These are phyloP conservation scores for Smithornis capensis DNA, from an alignment of 2,113 vertebrate species.

Conservation along the genomic window DNA sequence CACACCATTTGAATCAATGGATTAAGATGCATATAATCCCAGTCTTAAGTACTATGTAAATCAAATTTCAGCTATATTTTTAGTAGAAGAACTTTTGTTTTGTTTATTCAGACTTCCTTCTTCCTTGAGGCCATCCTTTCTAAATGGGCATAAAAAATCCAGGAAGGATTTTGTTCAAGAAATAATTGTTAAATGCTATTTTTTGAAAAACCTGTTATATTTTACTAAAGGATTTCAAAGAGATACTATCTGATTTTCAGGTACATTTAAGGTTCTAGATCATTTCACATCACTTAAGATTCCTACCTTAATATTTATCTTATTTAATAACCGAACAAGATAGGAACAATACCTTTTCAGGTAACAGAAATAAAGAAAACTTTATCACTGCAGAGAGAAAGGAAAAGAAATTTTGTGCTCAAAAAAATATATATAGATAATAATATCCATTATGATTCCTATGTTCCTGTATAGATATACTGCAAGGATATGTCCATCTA, in stretches of 20 bases:
- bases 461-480: not conserved
- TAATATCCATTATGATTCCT: not conserved
- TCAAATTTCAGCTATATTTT: slow-evolving; percentile 28
- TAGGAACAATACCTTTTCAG: not conserved
- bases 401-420: not conserved
- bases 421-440: not conserved
- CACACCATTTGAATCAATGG: slow-evolving; percentile 11
- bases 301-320: not conserved
- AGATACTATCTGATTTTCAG: not conserved
- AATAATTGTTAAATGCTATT: not conserved
- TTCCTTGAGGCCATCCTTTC: not conserved
- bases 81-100: slow-evolving; percentile 40
- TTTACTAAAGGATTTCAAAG: not conserved
- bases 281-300: not conserved
- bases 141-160: not conserved
- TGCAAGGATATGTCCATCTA: not conserved
- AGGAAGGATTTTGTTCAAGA: not conserved
- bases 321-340: not conserved
- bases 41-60: not conserved
- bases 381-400: not conserved
- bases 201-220: not conserved
- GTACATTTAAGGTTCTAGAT: not conserved
- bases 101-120: slow-evolving; percentile 7
- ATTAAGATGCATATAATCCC: slow-evolving; percentile 35
- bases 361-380: not conserved